Conservation (phyloP, 2,113 vertebrate species). For the Nasalis larvatus region DNA sequence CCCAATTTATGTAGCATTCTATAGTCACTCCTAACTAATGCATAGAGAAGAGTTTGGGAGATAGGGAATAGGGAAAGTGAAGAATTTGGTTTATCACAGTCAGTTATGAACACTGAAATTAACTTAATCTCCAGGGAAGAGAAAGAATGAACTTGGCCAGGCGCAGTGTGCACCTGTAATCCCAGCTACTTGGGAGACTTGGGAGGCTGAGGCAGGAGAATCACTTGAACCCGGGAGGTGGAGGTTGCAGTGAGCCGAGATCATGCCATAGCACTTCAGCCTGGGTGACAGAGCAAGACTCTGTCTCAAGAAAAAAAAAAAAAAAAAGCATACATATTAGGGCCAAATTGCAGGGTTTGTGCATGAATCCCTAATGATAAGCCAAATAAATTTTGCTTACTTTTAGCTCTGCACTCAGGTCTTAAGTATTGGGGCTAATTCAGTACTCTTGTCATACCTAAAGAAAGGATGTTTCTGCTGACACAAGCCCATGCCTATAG, state of each 20-base stretch:
- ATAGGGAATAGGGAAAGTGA: background rate
- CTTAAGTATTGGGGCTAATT: background rate
- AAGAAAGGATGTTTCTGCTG: background rate
- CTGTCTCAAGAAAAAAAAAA: background rate
- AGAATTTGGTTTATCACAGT: constrained; percentile 15
- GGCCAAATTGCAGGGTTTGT: background rate
- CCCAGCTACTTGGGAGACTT: too few relatives aligned
- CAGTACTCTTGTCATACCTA: background rate
- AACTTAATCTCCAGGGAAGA: background rate
- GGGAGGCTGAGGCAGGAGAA: too few relatives aligned
- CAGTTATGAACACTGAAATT: background rate
- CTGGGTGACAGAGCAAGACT: too few relatives aligned
- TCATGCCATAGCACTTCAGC: too few relatives aligned
- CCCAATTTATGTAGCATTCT: background rate
- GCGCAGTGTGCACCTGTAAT: too few relatives aligned
- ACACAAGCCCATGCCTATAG: too few relatives aligned
- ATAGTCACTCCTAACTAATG: background rate
- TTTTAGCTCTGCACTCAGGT: background rate
- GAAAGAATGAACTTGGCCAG: background rate
- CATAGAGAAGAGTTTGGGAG: background rate
- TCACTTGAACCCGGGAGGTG: too few relatives aligned
- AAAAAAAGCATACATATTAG: background rate
- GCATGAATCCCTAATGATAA: background rate
- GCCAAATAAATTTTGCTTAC: background rate
- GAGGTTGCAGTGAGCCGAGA: too few relatives aligned